phyloP scores from a whole-genome alignment of 2,797 vertebrate genomes.

The Masticophis lateralis region DNA sequence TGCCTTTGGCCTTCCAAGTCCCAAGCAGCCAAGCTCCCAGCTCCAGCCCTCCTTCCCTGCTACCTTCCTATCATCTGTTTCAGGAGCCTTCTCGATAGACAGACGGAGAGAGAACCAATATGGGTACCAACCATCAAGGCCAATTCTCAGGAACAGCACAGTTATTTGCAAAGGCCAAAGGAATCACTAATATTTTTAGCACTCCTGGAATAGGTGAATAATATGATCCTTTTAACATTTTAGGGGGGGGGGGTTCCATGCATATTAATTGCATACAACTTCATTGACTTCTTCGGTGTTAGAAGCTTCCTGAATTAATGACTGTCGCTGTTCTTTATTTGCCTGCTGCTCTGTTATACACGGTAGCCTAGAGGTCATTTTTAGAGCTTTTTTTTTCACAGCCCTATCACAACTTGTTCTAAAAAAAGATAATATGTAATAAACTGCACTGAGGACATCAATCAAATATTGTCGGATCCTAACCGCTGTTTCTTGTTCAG shows the following conservation, averaged over 20 bases:
- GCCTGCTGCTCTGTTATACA: neutral
- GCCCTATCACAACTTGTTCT: neutral
- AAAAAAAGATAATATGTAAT: neutral
- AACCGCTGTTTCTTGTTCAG: neutral
- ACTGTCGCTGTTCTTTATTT: no score
- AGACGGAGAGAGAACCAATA: neutral
- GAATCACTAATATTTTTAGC: neutral
- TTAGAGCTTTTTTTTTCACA: neutral
- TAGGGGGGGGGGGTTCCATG: no score
- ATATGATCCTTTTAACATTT: neutral
- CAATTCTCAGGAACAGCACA: neutral
- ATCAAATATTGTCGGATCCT: neutral
- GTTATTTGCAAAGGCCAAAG: neutral
- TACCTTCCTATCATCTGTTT: neutral
- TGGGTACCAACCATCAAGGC: neutral
- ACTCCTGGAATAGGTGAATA: neutral
- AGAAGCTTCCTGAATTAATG: neutral
- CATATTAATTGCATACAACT: neutral
- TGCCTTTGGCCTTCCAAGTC: neutral
- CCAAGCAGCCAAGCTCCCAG: neutral
- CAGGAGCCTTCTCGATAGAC: neutral
- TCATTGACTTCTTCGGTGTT: neutral
- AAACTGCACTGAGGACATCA: neutral
- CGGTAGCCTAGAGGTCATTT: no score
- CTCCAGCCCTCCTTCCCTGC: neutral